A percentile compares a stretch with the other conserved stretches of the same genome.
phyloP scores from a whole-genome alignment of 2,797 vertebrate genomes.

The Clarias platycephalus region DNA sequence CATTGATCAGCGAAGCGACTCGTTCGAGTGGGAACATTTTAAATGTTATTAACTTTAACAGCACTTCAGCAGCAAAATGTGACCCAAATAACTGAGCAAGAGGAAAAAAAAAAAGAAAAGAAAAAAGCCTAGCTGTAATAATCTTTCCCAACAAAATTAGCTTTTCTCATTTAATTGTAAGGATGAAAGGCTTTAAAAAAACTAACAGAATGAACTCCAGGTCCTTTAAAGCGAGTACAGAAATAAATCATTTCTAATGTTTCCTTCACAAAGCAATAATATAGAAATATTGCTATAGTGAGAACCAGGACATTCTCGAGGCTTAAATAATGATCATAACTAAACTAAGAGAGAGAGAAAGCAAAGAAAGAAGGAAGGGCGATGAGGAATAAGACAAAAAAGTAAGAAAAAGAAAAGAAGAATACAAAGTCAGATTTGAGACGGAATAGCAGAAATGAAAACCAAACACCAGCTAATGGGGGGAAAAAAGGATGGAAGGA shows the following conservation, averaged over 20 bases:
- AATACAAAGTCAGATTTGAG: neutral
- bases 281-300: neutral
- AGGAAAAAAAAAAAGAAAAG: neutral
- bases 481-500: too few species aligned
- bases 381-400: neutral
- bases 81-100: neutral
- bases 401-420: neutral
- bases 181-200: neutral
- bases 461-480: too few species aligned
- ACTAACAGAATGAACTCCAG: neutral
- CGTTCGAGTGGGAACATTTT: neutral
- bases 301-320: neutral
- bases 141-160: neutral
- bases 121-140: neutral
- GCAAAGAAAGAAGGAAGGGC: neutral
- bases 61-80: neutral
- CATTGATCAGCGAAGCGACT: neutral
- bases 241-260: neutral
- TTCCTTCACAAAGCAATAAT: conserved; percentile 8
- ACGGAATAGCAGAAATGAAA: too few species aligned
- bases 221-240: neutral
- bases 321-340: neutral
- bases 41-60: neutral
- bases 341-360: neutral
- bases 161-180: neutral